These are phyloP conservation scores for Halictus ligatus DNA, from an alignment of 2,888 invertebrate genomes.

Conservation along the genomic window DNA sequence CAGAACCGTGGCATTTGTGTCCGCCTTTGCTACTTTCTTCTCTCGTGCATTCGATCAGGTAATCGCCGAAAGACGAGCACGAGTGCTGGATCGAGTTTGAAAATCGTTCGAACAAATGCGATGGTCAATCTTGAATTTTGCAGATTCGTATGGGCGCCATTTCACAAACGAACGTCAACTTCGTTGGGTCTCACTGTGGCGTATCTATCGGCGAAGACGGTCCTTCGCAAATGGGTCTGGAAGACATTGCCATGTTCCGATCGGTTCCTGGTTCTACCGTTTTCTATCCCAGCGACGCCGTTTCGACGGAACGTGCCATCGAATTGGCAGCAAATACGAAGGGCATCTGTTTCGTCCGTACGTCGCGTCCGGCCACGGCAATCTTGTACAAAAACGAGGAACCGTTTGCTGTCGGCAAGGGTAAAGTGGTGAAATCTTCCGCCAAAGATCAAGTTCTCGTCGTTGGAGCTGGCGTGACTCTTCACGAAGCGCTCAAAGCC, in stretches of 20 bases:
- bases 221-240: slow-evolving; percentile 99
- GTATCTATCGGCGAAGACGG: slow-evolving; percentile 99
- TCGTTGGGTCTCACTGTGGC: slow-evolving; percentile 98
- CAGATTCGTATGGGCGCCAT: slow-evolving; percentile 99
- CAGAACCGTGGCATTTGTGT: slow-evolving; percentile 96
- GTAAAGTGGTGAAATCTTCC: slow-evolving; percentile 92
- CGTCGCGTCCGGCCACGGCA: slow-evolving; percentile 95
- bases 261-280: slow-evolving; percentile 93
- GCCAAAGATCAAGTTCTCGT: slow-evolving; percentile 92
- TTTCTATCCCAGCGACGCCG: slow-evolving; percentile 95
- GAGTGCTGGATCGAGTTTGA: background rate
- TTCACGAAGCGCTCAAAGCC: slow-evolving; percentile 95
- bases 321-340: slow-evolving; percentile 98
- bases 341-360: slow-evolving; percentile 98
- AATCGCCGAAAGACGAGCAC: slow-evolving; percentile 4
- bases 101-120: background rate
- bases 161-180: slow-evolving; percentile 98
- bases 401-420: slow-evolving; percentile 91
- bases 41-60: slow-evolving; percentile 98
- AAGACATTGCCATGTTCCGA: slow-evolving; percentile 98
- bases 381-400: slow-evolving; percentile 95
- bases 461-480: slow-evolving; percentile 97
- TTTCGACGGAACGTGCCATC: slow-evolving; percentile 96
- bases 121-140: slow-evolving; percentile 49
- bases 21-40: slow-evolving; percentile 99